phyloP scores from a whole-genome alignment of 2,113 vertebrate species.

The Atrichornis clamosus region DNA sequence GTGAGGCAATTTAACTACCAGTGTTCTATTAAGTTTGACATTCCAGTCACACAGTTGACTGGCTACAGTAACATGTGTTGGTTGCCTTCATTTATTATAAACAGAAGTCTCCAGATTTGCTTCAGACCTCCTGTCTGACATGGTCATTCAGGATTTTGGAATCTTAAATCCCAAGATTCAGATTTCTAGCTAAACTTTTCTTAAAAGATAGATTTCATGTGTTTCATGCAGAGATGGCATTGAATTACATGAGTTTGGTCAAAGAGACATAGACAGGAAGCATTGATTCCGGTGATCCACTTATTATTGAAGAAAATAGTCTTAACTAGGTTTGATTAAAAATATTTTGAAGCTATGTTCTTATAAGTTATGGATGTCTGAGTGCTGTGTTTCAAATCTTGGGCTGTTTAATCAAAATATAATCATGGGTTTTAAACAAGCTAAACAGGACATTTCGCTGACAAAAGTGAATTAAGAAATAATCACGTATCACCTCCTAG shows the following conservation, averaged over 20 bases:
- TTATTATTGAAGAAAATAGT: not conserved
- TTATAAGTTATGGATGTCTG: not conserved
- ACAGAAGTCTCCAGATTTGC: not conserved
- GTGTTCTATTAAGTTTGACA: not conserved
- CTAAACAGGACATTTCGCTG: not conserved
- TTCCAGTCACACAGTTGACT: conserved; percentile 23
- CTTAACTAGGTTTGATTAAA: not conserved
- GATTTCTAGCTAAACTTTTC: not conserved
- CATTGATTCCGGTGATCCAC: not conserved
- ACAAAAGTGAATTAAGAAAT: not conserved
- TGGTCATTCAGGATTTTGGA: not conserved
- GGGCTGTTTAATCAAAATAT: not conserved
- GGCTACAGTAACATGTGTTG: not conserved
- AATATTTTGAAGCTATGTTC: not conserved
- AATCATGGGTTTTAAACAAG: not conserved
- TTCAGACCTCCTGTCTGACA: not conserved
- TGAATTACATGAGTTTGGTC: not conserved
- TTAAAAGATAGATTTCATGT: not conserved
- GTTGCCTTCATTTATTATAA: not conserved
- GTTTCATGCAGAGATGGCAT: not conserved
- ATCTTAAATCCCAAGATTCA: not conserved
- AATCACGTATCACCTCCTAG: not conserved
- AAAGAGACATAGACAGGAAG: not conserved
- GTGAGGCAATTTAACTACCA: conserved; percentile 4
- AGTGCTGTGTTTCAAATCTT: not conserved